These are phyloP conservation scores for Aplidium turbinatum DNA, from an alignment of 23 tunicate species.

Conservation along the genomic window DNA sequence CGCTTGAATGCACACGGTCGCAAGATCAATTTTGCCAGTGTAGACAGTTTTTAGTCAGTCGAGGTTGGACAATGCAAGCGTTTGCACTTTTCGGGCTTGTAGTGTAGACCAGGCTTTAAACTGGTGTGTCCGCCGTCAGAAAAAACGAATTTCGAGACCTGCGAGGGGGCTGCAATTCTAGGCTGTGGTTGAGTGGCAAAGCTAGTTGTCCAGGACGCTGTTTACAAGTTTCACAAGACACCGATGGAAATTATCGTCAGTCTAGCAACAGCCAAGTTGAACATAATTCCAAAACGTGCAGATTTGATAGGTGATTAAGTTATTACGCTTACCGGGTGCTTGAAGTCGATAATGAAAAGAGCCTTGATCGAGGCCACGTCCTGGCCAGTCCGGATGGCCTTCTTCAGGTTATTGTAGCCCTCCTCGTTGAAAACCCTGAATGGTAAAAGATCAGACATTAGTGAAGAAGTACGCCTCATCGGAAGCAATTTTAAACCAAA, in stretches of 20 bases:
- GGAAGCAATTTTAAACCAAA: no score
- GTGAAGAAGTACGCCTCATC: not conserved
- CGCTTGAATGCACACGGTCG: no score
- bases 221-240: constrained; percentile 1
- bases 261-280: not conserved
- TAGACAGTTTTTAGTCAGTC: no score
- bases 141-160: no score
- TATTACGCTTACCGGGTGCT: constrained; percentile 38
- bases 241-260: not conserved
- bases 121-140: no score
- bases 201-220: no score
- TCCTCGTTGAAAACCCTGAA: constrained; percentile 76
- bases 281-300: not conserved
- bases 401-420: constrained; percentile 59
- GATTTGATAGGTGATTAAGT: not conserved
- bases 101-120: no score
- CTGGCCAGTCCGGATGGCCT: constrained; percentile 65
- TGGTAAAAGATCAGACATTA: not conserved
- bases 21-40: no score
- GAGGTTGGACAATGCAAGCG: no score
- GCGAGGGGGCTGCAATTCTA: no score
- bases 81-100: no score
- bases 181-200: no score
- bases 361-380: constrained; percentile 46
- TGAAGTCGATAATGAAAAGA: constrained; percentile 50